Base-by-base conservation (phyloP, 2,888 invertebrate species). In the Phanerotoma sp. region DNA sequence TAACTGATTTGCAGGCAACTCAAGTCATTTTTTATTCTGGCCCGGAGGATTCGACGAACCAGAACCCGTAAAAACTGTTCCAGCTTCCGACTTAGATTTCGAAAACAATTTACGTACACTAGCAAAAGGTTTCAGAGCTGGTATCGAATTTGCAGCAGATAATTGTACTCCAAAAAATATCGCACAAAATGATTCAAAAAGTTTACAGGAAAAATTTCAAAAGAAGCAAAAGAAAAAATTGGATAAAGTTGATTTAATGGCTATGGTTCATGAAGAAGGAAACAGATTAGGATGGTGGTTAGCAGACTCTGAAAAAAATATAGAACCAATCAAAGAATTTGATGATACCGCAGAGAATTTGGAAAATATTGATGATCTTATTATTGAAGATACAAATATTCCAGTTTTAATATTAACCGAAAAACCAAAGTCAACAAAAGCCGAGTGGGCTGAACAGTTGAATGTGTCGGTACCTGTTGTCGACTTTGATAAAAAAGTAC, bases 391-490 rank as follows among this genome's bases (percentile, higher is more conserved):
- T n/a, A 60, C 61, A 25, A 66, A 70, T 33, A 77, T 85, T 56
- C 87, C 88, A 0, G 79, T 91, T 0, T 73, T 93, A 18, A 86
- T 85, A 60, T 89, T 91, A 48, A 86, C 86, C 2, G 81, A 82
- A 46, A 77, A 56, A 18, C 78, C 78, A 51, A 79, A 67, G 38
- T 49, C 79, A 13, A 73, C 78, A 1, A 81, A 82, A n/a, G 83
- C 86, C 1, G 87, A 93, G 69, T 96, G 93, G 93, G 96, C 95
- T 0, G 88, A 94, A 70, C 84, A 89, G 77, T 82, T 96, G 30
- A 92, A 96, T 74, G 86, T 92, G 1, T 85, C 86, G 0, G 82
- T 85, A 49, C 91, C 93, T 0, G 88, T 96, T 1, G 82, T 81
- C 2, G 88, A 96, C 73, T 96, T 95, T 69, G 82, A 86, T 45